Evolutionary conservation across 2,888 invertebrate species (phyloP), one percentile per base, ranked within the genome.

Genomic region (Pyrochroa serraticornis): DNA sequence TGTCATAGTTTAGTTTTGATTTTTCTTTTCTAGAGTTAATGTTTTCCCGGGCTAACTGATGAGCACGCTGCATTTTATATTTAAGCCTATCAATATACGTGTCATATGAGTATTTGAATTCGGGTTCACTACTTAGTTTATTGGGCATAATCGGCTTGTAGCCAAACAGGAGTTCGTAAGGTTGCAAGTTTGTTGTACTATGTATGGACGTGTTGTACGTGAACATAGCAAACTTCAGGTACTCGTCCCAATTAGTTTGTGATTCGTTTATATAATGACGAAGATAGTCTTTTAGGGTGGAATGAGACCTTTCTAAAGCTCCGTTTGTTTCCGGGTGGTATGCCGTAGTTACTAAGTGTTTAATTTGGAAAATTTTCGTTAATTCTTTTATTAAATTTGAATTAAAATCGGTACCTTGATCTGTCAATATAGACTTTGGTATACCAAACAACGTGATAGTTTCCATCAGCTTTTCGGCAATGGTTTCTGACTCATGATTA

Each of bases 101-200:
- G 0, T 65, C 58, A 14, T 70, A 44, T 0, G n/a, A 9, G 14
- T 63, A 63, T 6, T 43, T 34, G 36, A 63, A 59, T 44, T 60
- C 51, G 3, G 60, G 63, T 33, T 22, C n/a, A 43, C 46, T 10
- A 7, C 31, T 61, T 42, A 69, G 41, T 9, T 71, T 67, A 57
- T 53, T 51, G 1, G 75, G 73, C 3, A 75, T 48, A 7, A 12
- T 57, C 0, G 75, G 66, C 57, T 72, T 74, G 43, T 67, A 56
- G 3, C 75, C 76, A 53, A 73, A 77, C 3, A 76, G 1, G 31
- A 77, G 46, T 61, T 77, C 77, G 32, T 68, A 73, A 1, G 76
- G 75, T 0, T 72, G 68, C 33, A 64, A 73, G 3, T 69, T 58
- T 1, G 74, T 76, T 0, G 72, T 65, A 8, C 62, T 53, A 50